A percentile compares a stretch with the other conserved stretches of the same genome.
Conservation (phyloP, 2,888 invertebrate genomes). For the Caenorhabditis imperialis region DNA sequence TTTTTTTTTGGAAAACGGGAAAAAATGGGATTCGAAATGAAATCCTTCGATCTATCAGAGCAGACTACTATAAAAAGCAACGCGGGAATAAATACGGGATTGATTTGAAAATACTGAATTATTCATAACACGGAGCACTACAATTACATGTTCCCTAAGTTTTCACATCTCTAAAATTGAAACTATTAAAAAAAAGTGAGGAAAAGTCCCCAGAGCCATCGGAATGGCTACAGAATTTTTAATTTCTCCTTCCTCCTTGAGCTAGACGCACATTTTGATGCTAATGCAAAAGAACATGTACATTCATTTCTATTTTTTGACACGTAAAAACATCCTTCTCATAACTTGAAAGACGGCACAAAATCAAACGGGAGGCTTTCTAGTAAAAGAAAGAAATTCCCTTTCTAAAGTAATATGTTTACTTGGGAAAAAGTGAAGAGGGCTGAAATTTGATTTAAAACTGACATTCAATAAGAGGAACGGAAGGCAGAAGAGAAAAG, state of each 20-base stretch:
- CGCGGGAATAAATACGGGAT: slow-evolving; percentile 1
- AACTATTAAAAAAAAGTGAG: no score
- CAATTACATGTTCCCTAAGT: no score
- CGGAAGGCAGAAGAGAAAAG: slow-evolving; percentile 13
- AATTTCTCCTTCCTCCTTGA: neutral
- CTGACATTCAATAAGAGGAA: slow-evolving; percentile 34
- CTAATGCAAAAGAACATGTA: slow-evolving; percentile 27
- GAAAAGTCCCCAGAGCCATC: no score
- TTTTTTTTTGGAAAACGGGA: slow-evolving; percentile 11
- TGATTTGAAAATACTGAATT: slow-evolving; percentile 44
- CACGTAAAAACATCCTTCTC: slow-evolving; percentile 5
- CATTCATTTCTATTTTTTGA: slow-evolving; percentile 15
- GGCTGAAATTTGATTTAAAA: slow-evolving; percentile 45
- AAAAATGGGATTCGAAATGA: slow-evolving; percentile 1
- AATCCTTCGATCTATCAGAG: neutral
- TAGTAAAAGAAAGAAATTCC: slow-evolving; percentile 2
- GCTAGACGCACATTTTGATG: slow-evolving; percentile 11
- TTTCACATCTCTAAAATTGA: no score
- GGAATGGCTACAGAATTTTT: slow-evolving; percentile 4
- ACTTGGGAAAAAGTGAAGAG: slow-evolving; percentile 15
- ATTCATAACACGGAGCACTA: slow-evolving; percentile 14
- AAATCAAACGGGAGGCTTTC: neutral
- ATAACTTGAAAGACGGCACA: slow-evolving; percentile 8
- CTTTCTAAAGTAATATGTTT: neutral
- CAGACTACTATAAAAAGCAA: neutral